These are phyloP conservation scores for Gymnoscelis rufifasciata DNA, from an alignment of 2,888 invertebrate species.

Conservation along the genomic window DNA sequence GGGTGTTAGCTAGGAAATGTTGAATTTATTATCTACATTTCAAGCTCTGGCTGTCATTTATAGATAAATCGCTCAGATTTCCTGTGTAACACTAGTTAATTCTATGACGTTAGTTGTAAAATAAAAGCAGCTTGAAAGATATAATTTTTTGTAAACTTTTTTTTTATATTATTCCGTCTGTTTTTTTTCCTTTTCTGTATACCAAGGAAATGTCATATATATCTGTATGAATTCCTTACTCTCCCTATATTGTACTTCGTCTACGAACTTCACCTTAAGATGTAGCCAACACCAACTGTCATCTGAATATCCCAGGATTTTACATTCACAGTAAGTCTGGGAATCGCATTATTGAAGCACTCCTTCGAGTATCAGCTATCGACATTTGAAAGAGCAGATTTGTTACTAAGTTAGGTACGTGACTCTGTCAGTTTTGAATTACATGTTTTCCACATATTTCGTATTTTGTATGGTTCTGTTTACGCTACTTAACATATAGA, in stretches of 20 bases:
- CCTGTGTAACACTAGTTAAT: no score
- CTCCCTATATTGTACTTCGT: neutral
- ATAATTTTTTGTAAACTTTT: no score
- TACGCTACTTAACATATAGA: constrained; percentile 10
- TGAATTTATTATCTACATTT: no score
- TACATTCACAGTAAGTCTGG: constrained; percentile 59
- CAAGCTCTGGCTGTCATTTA: no score
- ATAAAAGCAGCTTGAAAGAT: no score
- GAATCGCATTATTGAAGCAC: constrained; percentile 62
- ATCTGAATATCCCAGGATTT: constrained; percentile 63
- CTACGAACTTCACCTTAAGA: constrained; percentile 11
- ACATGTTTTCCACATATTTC: constrained; percentile 13
- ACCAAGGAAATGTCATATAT: no score
- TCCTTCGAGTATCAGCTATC: constrained; percentile 40
- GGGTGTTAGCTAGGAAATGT: no score
- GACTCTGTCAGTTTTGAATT: constrained; percentile 15
- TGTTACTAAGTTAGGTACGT: constrained; percentile 19
- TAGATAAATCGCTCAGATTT: no score
- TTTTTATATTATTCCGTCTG: no score
- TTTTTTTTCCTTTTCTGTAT: no score
- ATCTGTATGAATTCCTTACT: no score
- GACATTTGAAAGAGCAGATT: constrained; percentile 40
- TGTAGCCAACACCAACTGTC: constrained; percentile 47
- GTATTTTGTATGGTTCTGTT: constrained; percentile 6
- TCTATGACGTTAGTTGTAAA: no score